Evolutionary conservation across 2,888 invertebrate species (phyloP).

Genomic region (Iselma pallidipennis): DNA sequence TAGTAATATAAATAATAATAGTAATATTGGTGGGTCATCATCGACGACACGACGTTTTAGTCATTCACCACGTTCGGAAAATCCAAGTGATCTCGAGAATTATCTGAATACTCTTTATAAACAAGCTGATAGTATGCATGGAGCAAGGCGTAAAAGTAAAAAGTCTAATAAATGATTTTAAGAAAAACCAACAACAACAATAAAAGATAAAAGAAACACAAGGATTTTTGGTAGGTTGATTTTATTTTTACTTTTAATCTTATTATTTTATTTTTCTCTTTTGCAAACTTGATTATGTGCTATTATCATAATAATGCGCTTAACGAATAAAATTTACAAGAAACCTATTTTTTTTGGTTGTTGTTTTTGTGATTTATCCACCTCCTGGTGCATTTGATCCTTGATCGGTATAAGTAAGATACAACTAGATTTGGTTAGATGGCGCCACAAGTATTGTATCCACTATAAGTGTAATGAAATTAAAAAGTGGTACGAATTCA

Average conservation of each 20-base stretch:
- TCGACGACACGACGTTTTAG: slow-evolving; percentile 36
- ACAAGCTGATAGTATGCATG: slow-evolving; percentile 58
- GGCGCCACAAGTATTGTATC: too few relatives aligned
- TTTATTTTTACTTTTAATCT: slow-evolving; percentile 15
- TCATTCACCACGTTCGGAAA: slow-evolving; percentile 58
- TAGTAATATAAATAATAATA: neutral
- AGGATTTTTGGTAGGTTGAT: slow-evolving; percentile 8
- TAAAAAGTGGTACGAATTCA: too few relatives aligned
- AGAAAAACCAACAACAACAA: neutral
- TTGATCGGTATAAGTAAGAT: too few relatives aligned
- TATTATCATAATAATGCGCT: slow-evolving; percentile 31
- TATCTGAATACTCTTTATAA: slow-evolving; percentile 79
- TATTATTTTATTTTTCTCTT: neutral
- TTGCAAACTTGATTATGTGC: slow-evolving; percentile 8
- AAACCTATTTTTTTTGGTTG: neutral
- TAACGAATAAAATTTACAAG: slow-evolving; percentile 34
- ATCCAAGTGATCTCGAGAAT: slow-evolving; percentile 79
- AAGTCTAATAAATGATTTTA: slow-evolving; percentile 44
- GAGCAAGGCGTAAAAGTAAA: slow-evolving; percentile 47
- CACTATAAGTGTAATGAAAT: too few relatives aligned
- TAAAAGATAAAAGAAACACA: neutral
- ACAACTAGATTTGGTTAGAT: too few relatives aligned
- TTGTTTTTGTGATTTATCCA: too few relatives aligned
- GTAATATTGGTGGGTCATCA: slow-evolving; percentile 31
- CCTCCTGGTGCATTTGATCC: too few relatives aligned